phyloP scores from a whole-genome alignment of 2,113 vertebrate species.

The Mirounga angustirostris region DNA sequence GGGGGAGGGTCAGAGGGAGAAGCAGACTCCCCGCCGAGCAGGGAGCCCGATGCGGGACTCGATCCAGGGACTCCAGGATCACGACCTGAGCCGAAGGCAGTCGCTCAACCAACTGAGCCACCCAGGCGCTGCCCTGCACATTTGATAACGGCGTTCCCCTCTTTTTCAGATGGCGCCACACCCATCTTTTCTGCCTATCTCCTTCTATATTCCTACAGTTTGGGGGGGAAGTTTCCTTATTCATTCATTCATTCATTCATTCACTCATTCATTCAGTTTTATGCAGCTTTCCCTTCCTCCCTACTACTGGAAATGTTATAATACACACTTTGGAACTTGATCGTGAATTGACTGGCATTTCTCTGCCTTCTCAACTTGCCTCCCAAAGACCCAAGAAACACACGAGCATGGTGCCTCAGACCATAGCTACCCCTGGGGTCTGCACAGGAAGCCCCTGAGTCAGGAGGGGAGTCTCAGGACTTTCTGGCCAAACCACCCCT shows the following conservation, averaged over 20 bases:
- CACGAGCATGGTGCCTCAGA: too few relatives aligned
- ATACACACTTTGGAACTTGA: too few relatives aligned
- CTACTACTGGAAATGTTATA: background rate
- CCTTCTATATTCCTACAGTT: background rate
- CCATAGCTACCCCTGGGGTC: accelerated
- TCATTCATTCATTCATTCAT: too few relatives aligned
- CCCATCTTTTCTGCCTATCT: too few relatives aligned
- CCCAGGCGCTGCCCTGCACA: too few relatives aligned
- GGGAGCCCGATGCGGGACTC: too few relatives aligned
- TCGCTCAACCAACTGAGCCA: too few relatives aligned
- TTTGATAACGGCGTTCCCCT: accelerated
- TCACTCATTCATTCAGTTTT: background rate
- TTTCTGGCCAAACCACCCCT: background rate
- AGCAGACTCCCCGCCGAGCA: too few relatives aligned
- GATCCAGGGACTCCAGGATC: too few relatives aligned
- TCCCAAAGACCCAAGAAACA: background rate
- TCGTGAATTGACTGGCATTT: background rate
- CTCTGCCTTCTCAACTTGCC: background rate
- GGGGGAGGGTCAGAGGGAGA: too few relatives aligned
- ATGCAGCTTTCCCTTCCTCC: background rate
- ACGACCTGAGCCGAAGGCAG: too few relatives aligned
- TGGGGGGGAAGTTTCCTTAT: background rate
- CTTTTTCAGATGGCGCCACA: background rate
- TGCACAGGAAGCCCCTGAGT: background rate
- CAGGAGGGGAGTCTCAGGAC: background rate